Conservation (phyloP, 2,888 invertebrate species). For the Tetropium fuscum region DNA sequence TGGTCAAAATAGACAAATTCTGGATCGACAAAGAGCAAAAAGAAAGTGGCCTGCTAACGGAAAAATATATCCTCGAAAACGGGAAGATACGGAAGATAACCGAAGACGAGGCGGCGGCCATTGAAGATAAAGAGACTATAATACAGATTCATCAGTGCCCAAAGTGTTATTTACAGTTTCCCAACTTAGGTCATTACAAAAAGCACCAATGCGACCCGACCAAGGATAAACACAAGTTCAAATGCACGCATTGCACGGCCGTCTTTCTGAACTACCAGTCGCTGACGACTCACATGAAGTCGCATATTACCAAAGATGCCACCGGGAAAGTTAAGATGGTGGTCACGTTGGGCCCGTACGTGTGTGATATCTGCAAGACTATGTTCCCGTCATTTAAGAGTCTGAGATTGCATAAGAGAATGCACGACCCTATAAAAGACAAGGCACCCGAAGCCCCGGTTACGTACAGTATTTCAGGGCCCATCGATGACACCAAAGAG, state of each 20-base stretch:
- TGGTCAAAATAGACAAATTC: constrained; percentile 72
- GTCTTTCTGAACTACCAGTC: constrained; percentile 63
- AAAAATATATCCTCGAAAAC: constrained; percentile 52
- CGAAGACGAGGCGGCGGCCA: constrained; percentile 46
- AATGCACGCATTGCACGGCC: constrained; percentile 67
- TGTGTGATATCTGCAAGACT: constrained; percentile 77
- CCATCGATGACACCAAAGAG: constrained; percentile 56
- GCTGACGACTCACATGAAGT: constrained; percentile 72
- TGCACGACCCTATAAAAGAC: constrained; percentile 78
- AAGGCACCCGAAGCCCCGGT: constrained; percentile 68
- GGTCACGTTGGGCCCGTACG: constrained; percentile 61
- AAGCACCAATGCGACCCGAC: constrained; percentile 63
- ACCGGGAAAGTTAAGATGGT: constrained; percentile 38
- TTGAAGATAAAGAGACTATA: constrained; percentile 40
- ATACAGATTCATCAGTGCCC: constrained; percentile 66
- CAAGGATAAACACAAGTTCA: constrained; percentile 65
- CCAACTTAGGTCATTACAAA: constrained; percentile 64
- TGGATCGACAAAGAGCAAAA: constrained; percentile 65
- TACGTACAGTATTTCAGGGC: constrained; percentile 58
- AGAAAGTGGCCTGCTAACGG: constrained; percentile 45
- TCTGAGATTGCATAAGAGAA: constrained; percentile 76
- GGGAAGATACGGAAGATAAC: constrained; percentile 51
- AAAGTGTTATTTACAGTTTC: constrained; percentile 66
- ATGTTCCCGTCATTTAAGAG: constrained; percentile 75
- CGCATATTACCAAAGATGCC: constrained; percentile 64